Percentiles rank a stretch among this genome's conserved stretches.
Conservation (phyloP, 2,888 invertebrate genomes). For the Amitus sp. region DNA sequence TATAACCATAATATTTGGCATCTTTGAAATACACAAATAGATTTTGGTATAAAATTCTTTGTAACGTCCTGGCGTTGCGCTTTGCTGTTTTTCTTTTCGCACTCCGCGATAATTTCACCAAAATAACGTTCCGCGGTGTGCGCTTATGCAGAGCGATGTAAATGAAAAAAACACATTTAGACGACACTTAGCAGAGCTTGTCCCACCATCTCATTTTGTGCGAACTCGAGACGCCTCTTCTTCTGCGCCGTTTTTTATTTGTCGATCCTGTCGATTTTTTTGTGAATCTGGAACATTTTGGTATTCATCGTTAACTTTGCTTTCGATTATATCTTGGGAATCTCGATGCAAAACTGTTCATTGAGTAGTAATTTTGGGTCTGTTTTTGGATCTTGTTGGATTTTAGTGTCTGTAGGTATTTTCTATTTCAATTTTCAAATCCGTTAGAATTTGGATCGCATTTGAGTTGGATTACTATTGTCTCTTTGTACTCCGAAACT, state of each 20-base stretch:
- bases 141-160: constrained; percentile 19
- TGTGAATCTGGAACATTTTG: constrained; percentile 69
- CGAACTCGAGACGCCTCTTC: constrained; percentile 68
- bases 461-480: too few species aligned
- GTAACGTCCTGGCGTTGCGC: constrained; percentile 62
- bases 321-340: too few species aligned
- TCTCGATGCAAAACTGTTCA: too few species aligned
- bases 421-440: too few species aligned
- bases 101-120: constrained; percentile 30
- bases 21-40: constrained; percentile 75
- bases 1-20: constrained; percentile 68
- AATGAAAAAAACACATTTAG: constrained; percentile 23
- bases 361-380: too few species aligned
- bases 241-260: constrained; percentile 76
- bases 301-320: too few species aligned
- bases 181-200: constrained; percentile 56
- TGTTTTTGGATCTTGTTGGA: too few species aligned
- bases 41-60: constrained; percentile 71
- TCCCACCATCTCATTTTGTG: constrained; percentile 68
- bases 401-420: too few species aligned
- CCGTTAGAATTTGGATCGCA: too few species aligned
- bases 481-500: too few species aligned
- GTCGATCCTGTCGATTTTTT: constrained; percentile 83
- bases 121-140: constrained; percentile 34
- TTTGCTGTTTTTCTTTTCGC: constrained; percentile 30